Conservation (phyloP, 2,113 vertebrate species). For the Oreochromis tanganicae region DNA sequence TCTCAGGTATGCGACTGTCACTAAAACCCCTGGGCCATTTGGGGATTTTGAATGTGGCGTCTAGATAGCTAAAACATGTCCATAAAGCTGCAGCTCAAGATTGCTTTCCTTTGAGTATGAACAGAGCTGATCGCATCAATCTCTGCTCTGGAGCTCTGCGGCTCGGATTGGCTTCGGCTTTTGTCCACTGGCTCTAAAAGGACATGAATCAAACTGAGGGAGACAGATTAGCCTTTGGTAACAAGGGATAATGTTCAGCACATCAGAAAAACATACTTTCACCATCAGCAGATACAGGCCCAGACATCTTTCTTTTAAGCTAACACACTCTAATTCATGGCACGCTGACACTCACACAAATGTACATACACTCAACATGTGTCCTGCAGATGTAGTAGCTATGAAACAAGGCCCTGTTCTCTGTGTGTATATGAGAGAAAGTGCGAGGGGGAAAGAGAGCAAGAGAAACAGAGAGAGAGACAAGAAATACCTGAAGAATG, state of each 20-base stretch:
- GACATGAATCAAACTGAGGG: conserved; percentile 41
- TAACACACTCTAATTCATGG: conserved; percentile 40
- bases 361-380: conserved; percentile 24
- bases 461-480: conserved; percentile 36
- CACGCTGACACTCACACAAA: conserved; percentile 25
- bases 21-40: not conserved
- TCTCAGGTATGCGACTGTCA: not conserved
- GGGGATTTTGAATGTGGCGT: not conserved
- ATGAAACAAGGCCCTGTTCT: conserved; percentile 38
- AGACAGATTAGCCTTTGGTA: conserved; percentile 45
- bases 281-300: conserved; percentile 38
- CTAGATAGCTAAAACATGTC: conserved; percentile 7
- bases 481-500: conserved; percentile 70
- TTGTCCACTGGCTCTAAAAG: conserved; percentile 16
- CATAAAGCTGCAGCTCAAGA: conserved; percentile 20
- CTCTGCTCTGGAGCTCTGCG: conserved; percentile 1
- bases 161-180: conserved; percentile 7
- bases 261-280: conserved; percentile 47
- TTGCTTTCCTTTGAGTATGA: conserved; percentile 26
- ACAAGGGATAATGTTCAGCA: conserved; percentile 47
- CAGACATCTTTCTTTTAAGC: conserved; percentile 46
- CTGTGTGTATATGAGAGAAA: conserved; percentile 25
- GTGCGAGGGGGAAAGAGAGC: not conserved
- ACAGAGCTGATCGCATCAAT: conserved; percentile 37
- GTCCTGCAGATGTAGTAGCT: conserved; percentile 66